Evolutionary conservation across 1,140 invertebrate genomes (phyloP), one percentile per base, ranked within the genome.

Genomic region (Drosophila sproati): DNA sequence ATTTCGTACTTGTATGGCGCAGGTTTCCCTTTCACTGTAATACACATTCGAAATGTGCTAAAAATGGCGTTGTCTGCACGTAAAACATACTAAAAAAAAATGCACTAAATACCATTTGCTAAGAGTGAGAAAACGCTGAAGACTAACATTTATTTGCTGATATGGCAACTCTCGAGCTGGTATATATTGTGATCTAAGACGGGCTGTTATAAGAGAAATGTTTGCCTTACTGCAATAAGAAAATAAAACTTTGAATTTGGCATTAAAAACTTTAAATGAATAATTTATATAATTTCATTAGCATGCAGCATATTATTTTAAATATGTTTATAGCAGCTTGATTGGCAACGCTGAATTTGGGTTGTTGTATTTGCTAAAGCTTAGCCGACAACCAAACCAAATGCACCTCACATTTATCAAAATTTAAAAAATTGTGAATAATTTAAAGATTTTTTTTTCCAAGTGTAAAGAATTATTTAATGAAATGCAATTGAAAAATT

Each of bases 21-120:
- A 71, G 76, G 73, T 80, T 81, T 81, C 78, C 79, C 78, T 81
- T 81, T 81, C 77, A 81, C 74, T 76, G 64, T 54, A 71, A 67
- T 73, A 72, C 69, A 72, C 69, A 72, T 45, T 54, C 20, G 37
- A 54, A 62, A 62, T 47, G 28, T 7, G 5, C 48, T 62, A 62
- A 29, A 63, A 45, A 48, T 43, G 39, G 3, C 39, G 10, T 43
- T 43, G 10, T 4, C 28, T 29, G 20, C 2, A 5, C 34, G n/a
- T 5, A 20, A 39, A 69, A 69, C 20, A 6, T 7, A 6, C 66
- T 61, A 69, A 69, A 69, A 35, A 69, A n/a, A 51, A 20, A 51
- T 60, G 29, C 66, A 35, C 3, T 5, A 20, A 35, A 60, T 48
- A 8, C 12, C 0, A n/a, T 34, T 3, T 43, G 10, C 12, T 12